Conservation (phyloP, 2,888 invertebrate species). For the Athrips mouffetella region DNA sequence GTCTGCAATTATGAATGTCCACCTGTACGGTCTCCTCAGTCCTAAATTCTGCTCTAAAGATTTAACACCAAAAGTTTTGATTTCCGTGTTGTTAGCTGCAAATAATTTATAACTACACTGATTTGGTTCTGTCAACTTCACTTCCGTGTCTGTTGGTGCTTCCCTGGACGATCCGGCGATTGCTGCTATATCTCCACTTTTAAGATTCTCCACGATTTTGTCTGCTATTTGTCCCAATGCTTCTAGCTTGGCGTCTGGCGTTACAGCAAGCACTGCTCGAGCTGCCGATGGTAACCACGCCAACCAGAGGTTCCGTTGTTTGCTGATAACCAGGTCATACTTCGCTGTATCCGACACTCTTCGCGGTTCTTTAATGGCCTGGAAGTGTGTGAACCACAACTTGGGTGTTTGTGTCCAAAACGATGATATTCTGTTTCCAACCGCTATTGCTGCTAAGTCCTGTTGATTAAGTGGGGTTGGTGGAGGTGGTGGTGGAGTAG, state of each 20-base stretch:
- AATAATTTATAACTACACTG: conserved; percentile 22
- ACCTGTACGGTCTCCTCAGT: conserved; percentile 19
- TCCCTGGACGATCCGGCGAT: neutral
- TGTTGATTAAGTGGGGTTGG: too few relatives aligned
- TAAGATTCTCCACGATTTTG: neutral
- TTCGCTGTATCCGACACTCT: conserved; percentile 21
- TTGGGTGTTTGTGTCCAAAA: conserved; percentile 26
- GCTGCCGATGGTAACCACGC: neutral
- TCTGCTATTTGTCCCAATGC: neutral
- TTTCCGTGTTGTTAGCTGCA: conserved; percentile 25
- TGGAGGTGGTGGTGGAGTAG: neutral
- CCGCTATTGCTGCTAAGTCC: neutral
- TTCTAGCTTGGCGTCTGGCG: neutral
- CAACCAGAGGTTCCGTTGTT: conserved; percentile 19
- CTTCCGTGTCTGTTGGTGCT: conserved; percentile 17
- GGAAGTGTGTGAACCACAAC: conserved; percentile 25
- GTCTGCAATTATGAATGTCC: conserved; percentile 20
- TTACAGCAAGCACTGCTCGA: neutral
- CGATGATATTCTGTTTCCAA: conserved; percentile 16
- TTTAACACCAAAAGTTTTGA: conserved; percentile 18
- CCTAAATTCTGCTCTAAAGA: conserved; percentile 17
- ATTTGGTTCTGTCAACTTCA: neutral
- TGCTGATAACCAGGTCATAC: conserved; percentile 22
- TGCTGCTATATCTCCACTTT: neutral
- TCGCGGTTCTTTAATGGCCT: conserved; percentile 19